Base-by-base conservation (phyloP, 1,140 invertebrate genomes). In the Anoplophora glabripennis region DNA sequence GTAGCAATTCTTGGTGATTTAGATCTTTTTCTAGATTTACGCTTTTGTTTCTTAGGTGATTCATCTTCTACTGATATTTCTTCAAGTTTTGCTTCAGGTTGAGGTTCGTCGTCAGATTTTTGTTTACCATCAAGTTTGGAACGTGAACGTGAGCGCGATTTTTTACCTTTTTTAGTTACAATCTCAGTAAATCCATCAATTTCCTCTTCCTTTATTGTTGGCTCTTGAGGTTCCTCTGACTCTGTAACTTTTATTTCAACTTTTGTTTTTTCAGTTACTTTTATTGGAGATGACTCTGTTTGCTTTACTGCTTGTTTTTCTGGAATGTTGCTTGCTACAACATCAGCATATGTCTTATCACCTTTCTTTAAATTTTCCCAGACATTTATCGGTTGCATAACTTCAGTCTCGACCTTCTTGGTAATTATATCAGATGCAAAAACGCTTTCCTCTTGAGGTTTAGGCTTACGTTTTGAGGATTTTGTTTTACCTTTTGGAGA, bases 261-360 rank as follows among this genome's bases (percentile, higher is more conserved):
- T 17, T 17, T 45, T 33, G 51, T 17, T 47, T 46, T 57, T 47
- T 14, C 18, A 15, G 11, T 14, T 17, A 17, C 4, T 46, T 4
- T 12, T 17, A 5, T 46, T 14, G 44, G n/a, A 5, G n/a, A n/a
- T 12, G 11, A 7, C 5, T 18, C 17, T 21, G 44, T n/a, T 4
- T 46, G 11, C 14, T 46, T 18, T 35, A 28, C 7, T n/a, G 28
- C 0, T 18, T 46, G 28, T 36, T 51, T 33, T 34, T 34, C 9
- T 12, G 18, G 47, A 15, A 21, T 4, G 15, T 40, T 40, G 11
- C 51, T 78, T 14, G 81, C 79, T 10, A 84, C 75, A 10, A 84
- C 78, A 72, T 81, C 78, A 35, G 82, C 83, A 57, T 84, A 84
- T 4, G 83, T 83, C 75, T 83, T 84, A 34, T 78, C 78, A 17